Percentiles rank a stretch among this genome's conserved stretches.
phyloP scores from a whole-genome alignment of 2,113 vertebrate genomes.

The Neogale vison region DNA sequence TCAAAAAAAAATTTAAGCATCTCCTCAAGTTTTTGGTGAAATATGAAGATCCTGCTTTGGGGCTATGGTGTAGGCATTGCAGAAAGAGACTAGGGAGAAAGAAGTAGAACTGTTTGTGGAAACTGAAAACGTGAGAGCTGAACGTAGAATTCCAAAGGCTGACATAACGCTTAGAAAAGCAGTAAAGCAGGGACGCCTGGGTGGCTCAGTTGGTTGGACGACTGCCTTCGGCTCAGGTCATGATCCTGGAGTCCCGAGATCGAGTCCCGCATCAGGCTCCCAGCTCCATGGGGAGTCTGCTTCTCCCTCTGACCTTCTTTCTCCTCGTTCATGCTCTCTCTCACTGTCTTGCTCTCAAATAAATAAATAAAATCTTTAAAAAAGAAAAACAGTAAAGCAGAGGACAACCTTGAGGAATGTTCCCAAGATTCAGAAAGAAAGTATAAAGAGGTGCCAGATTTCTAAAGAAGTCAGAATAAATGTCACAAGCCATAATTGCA shows the following conservation, averaged over 20 bases:
- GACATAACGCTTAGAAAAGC: not conserved
- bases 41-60: not conserved
- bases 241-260: too few relatives aligned
- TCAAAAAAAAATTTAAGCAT: not conserved
- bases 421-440: not conserved
- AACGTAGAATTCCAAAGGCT: not conserved
- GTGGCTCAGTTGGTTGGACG: too few relatives aligned
- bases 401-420: not conserved
- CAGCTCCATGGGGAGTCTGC: too few relatives aligned
- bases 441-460: not conserved
- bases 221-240: too few relatives aligned
- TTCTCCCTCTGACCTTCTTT: too few relatives aligned
- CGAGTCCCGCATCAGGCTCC: too few relatives aligned
- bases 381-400: not conserved
- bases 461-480: not conserved
- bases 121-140: slow-evolving; percentile 7
- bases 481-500: not conserved
- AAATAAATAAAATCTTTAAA: too few relatives aligned
- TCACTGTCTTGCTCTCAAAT: too few relatives aligned
- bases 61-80: not conserved
- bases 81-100: not conserved
- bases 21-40: not conserved
- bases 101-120: not conserved
- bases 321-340: too few relatives aligned
- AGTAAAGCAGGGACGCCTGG: not conserved